Base-by-base conservation (phyloP, 2,888 invertebrate species). In the Agonum fuliginosum region DNA sequence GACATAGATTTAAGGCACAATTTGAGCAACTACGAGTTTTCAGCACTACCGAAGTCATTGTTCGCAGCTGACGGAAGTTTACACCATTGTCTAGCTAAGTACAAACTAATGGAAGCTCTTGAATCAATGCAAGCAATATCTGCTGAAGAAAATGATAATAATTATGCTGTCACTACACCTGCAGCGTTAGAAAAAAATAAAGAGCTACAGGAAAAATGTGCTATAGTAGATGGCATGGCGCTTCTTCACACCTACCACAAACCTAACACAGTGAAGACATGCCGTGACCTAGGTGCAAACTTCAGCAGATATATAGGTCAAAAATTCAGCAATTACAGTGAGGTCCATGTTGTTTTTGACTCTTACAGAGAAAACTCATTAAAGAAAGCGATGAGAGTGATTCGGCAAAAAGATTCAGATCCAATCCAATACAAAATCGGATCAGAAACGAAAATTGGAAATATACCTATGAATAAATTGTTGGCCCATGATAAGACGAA, bases 1-100 rank as follows among this genome's bases (percentile, higher is more conserved):
- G n/a, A 65, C 10, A 65, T 24, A 27, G 22, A 65, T 30, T 12
- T 65, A 27, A 65, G 10, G 27, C n/a, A 65, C 65, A 65, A 22
- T 65, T 65, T 65, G 65, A 65, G 65, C 65, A 24, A 65, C 65
- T 65, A 65, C 65, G 17, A 65, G 27, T 65, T 65, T 30, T 65
- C 65, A 65, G 65, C 65, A 27, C 65, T 65, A 65, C 30, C 65
- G 30, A 20, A 65, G 65, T 24, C 65, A 27, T 65, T 65, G 22
- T 65, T 24, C 24, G 65, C 65, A 65, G 27, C 19, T 27, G 65
- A 65, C 65, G 65, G 65, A 30, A 65, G 27, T 65, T 6, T 65
- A 27, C 30, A 65, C 65, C 65, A 65, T 65, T 65, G 22, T 65
- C 27, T 65, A 65, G 65, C 27, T 65, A 65, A 65, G 27, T 65